phyloP scores from a whole-genome alignment of 2,888 invertebrate species.

The Acanthosepion lycidas region DNA sequence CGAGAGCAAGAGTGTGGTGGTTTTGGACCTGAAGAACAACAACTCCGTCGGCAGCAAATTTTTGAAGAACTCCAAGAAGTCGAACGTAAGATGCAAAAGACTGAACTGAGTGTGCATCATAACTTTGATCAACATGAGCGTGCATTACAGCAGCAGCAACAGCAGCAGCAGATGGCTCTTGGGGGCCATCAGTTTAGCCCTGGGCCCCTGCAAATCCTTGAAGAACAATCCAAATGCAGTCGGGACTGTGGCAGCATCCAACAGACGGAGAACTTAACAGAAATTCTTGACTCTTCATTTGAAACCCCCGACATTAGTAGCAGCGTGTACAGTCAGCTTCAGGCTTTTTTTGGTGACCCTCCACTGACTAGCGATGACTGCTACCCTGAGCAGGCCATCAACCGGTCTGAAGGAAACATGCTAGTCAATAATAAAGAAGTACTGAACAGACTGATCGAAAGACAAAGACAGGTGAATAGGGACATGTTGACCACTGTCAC shows the following conservation, averaged over 20 bases:
- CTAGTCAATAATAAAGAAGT: slow-evolving; percentile 35
- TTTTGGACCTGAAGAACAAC: slow-evolving; percentile 78
- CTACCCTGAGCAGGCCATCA: slow-evolving; percentile 18
- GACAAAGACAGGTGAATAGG: slow-evolving; percentile 52
- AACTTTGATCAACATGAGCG: slow-evolving; percentile 57
- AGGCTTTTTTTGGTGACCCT: not conserved
- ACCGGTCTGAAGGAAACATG: slow-evolving; percentile 23
- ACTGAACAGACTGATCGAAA: not conserved
- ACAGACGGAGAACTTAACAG: not conserved
- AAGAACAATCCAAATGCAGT: not conserved
- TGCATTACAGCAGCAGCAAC: slow-evolving; percentile 52
- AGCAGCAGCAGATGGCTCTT: slow-evolving; percentile 44
- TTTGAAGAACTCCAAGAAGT: slow-evolving; percentile 83
- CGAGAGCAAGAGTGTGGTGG: slow-evolving; percentile 70
- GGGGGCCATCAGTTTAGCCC: slow-evolving; percentile 34
- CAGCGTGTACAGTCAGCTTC: not conserved
- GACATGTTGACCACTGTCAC: slow-evolving; percentile 49
- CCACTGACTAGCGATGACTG: not conserved
- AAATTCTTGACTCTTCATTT: slow-evolving; percentile 24
- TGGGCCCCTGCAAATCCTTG: slow-evolving; percentile 44
- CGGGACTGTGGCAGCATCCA: not conserved
- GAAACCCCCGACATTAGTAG: not conserved
- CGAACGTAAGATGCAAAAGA: slow-evolving; percentile 81
- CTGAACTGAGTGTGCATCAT: slow-evolving; percentile 71
- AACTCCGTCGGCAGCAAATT: slow-evolving; percentile 81